phyloP scores from a whole-genome alignment of 92 coral and sea anemone species.

The Zoanthus solanderi region DNA sequence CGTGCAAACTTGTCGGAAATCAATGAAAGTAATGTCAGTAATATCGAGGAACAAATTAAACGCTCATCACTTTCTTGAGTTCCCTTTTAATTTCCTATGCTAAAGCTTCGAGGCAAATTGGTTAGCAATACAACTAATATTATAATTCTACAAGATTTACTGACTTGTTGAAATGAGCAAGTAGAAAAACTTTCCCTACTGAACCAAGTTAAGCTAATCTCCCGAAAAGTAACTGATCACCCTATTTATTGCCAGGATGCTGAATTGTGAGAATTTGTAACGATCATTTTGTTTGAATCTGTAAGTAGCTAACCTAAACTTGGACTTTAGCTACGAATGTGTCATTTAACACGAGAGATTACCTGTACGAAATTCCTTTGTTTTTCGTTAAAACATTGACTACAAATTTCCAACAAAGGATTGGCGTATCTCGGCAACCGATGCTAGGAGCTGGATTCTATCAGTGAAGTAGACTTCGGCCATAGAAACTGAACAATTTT shows the following conservation, averaged over 20 bases:
- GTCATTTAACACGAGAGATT: constrained; percentile 23
- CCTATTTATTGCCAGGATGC: background rate
- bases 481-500: constrained; percentile 31
- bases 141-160: background rate
- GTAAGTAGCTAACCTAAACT: background rate
- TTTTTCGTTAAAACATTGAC: constrained; percentile 40
- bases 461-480: constrained; percentile 29
- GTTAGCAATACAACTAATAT: background rate
- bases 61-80: background rate
- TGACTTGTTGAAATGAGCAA: background rate
- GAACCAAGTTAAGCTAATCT: background rate
- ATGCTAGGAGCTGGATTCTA: constrained; percentile 35
- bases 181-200: background rate
- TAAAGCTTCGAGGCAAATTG: constrained; percentile 8
- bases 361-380: constrained; percentile 48
- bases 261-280: background rate
- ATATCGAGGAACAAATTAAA: background rate
- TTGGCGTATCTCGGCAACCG: constrained; percentile 44
- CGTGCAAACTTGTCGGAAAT: constrained; percentile 13
- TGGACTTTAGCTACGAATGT: background rate
- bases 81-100: background rate
- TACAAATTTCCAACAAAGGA: constrained; percentile 42
- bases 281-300: background rate
- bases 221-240: constrained; percentile 13
- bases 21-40: background rate